These are phyloP conservation scores for Eulemur coronatus DNA, from an alignment of 2,797 vertebrate species.

Conservation along the genomic window DNA sequence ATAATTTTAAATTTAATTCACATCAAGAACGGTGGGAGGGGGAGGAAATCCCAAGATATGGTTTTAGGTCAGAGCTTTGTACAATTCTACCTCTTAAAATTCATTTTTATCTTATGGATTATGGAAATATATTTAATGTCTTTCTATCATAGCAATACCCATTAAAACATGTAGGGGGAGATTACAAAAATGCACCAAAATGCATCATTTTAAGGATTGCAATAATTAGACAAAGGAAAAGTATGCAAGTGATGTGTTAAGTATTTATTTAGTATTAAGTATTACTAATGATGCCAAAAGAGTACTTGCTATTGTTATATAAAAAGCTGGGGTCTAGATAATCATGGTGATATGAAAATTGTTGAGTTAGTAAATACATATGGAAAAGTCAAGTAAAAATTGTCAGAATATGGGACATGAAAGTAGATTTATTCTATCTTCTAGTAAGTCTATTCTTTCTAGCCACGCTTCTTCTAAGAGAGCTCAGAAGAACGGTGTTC, in stretches of 20 bases:
- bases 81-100: neutral
- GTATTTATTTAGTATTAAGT: neutral
- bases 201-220: neutral
- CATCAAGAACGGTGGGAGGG: neutral
- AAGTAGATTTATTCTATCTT: neutral
- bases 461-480: neutral
- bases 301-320: neutral
- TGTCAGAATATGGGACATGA: neutral
- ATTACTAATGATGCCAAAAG: neutral
- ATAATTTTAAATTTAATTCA: constrained; percentile 50
- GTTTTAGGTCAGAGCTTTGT: neutral
- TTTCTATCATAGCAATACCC: neutral
- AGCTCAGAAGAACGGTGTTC: neutral
- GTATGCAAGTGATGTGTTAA: neutral
- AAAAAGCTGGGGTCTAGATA: neutral
- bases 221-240: neutral
- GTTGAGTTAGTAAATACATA: neutral
- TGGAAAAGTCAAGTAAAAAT: neutral
- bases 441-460: neutral
- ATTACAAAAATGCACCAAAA: neutral
- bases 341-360: neutral
- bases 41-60: neutral
- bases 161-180: neutral
- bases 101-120: constrained; percentile 35
- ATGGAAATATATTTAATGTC: neutral